Evolutionary conservation across 1,140 invertebrate species (phyloP), one percentile per base, ranked within the genome.

Genomic region (Hypsibius dujardini): DNA sequence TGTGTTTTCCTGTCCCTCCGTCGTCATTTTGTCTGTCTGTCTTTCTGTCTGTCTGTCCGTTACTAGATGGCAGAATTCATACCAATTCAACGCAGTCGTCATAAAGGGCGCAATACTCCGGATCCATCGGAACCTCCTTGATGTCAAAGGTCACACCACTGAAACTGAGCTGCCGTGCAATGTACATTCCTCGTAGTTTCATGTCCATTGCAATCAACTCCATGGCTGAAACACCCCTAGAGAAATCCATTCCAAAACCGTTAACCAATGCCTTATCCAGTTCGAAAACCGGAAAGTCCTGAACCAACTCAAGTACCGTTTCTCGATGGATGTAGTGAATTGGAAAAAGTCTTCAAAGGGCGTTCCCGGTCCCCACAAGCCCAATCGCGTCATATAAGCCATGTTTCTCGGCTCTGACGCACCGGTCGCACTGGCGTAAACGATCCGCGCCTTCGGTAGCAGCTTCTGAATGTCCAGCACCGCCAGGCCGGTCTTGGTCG

Each of bases 201-300:
- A 99, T 97, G 79, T 99, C 96, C 94, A 98, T 98, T 0, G 96
- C 96, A 56, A 99, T 93, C 70, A 99, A 89, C 82, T 99, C 96
- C 95, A 99, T 99, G 73, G 94, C 95, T 71, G 95, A 95, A 50
- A 98, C 94, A 60, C 96, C 96, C 73, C 88, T 88, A 76, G 15
- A 78, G 76, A 76, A n/a, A n/a, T n/a, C n/a, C 70, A 67, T 73
- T 73, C n/a, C 15, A 3, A 50, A 47, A 72, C 12, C 12, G 59
- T 72, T 12, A 28, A 3, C n/a, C n/a, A 42, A 47, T 14, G 40
- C 59, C 42, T 71, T 28, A 3, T 1, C 46, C 45, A 46, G 50
- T 47, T 74, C 46, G 40, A 12, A 7, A 56, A 7, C n/a, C n/a
- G 7, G 50, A n/a, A n/a, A n/a, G n/a, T n/a, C n/a, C n/a, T n/a